A percentile compares a stretch with the other conserved stretches of the same genome.
Evolutionary conservation across 2,113 vertebrate genomes (phyloP).

Genomic region (Muscicapa adusta): DNA sequence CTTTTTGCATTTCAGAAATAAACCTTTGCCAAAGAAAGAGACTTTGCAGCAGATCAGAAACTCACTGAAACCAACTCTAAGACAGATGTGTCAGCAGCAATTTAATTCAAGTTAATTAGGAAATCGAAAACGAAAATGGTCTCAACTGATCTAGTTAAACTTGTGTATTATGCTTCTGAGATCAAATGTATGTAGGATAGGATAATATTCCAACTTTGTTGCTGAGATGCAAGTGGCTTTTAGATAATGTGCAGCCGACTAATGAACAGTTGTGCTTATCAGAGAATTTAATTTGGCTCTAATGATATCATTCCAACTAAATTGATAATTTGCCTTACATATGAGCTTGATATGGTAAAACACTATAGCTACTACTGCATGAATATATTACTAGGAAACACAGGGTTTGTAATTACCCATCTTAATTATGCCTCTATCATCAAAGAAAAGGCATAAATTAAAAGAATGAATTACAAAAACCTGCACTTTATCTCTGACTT

Average conservation of each 20-base stretch:
- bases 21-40: background rate
- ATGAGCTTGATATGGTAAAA: slow-evolving; percentile 65
- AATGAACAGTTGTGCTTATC: slow-evolving; percentile 59
- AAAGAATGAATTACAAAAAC: slow-evolving; percentile 12
- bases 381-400: slow-evolving; percentile 67
- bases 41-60: background rate
- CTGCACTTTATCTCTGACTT: slow-evolving; percentile 18
- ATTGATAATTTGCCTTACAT: slow-evolving; percentile 72
- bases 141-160: slow-evolving; percentile 20
- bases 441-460: slow-evolving; percentile 35
- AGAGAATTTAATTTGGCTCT: slow-evolving; percentile 61
- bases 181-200: background rate
- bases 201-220: slow-evolving; percentile 15
- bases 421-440: slow-evolving; percentile 66
- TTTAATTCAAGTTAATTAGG: slow-evolving; percentile 38
- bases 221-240: slow-evolving; percentile 9
- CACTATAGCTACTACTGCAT: slow-evolving; percentile 49
- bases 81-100: background rate
- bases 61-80: background rate
- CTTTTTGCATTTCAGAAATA: background rate
- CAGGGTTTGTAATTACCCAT: slow-evolving; percentile 68
- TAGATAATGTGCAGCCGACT: slow-evolving; percentile 12
- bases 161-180: slow-evolving; percentile 4
- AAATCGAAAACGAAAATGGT: background rate
- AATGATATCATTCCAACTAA: slow-evolving; percentile 61